Evolutionary conservation across 1,140 invertebrate species (phyloP), one percentile per base, ranked within the genome.

Genomic region (Drosophila parvula): DNA sequence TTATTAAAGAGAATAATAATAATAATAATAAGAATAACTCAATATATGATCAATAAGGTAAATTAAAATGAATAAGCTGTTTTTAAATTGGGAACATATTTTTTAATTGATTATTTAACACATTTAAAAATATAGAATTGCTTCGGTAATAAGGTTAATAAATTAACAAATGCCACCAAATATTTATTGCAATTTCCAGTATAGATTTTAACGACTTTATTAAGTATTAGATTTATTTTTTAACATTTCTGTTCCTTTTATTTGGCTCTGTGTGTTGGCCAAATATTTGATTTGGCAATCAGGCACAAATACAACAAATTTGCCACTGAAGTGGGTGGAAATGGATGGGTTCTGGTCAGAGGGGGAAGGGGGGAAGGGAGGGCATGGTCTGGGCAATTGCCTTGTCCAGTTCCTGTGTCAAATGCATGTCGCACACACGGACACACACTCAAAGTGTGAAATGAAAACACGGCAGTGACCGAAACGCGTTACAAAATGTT

Each of bases 281-380:
- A 86, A 81, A 85, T 86, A 86, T 81, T 85, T 85, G 79, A 85
- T 86, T 85, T 86, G 82, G 60, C 82, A 86, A 85, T 86, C 82
- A 85, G 67, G 47, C 68, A 60, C 79, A 88, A 83, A 88, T 89
- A 86, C 84, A 89, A 77, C 83, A 82, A 71, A 83, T 83, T 86
- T 85, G 78, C 75, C 82, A 70, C 64, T 62, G 60, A 41, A 53
- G 32, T 38, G 71, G 48, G 14, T 22, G 47, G 14, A 6, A 8
- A 27, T 4, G 8, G 30, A 18, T 28, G 2, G 28, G 32, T n/a
- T 44, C 22, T 4, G 36, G 36, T n/a, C n/a, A n/a, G n/a, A n/a
- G n/a, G n/a, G n/a, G n/a, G n/a, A n/a, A n/a, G n/a, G n/a, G n/a
- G n/a, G n/a, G n/a, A 30, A 8, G 8, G 9, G 44, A 11, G n/a